Percentiles rank a stretch among this genome's conserved stretches.
Evolutionary conservation across 2,113 vertebrate genomes (phyloP).

Genomic region (Mandrillus leucophaeus): DNA sequence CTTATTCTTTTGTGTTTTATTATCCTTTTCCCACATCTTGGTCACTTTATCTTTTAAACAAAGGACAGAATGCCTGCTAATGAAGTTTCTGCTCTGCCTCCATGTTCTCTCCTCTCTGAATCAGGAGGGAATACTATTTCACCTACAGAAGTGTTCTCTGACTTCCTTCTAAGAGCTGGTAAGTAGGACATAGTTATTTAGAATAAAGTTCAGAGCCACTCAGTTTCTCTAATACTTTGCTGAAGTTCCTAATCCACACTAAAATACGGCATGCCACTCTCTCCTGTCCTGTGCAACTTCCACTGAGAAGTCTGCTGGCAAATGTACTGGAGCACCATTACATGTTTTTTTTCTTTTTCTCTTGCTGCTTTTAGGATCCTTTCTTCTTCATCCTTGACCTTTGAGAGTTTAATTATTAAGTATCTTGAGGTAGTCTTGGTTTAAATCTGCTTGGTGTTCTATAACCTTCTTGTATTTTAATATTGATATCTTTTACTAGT

Average conservation of each 20-base stretch:
- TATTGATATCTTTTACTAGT: no score
- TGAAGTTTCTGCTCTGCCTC: background rate
- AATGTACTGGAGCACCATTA: no score
- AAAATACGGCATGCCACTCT: background rate
- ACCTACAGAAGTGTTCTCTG: background rate
- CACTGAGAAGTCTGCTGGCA: no score
- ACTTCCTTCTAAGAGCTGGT: background rate
- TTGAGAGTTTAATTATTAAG: no score
- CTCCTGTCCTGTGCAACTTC: no score
- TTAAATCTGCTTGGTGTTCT: no score
- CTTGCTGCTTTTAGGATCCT: no score
- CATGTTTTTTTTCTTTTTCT: no score
- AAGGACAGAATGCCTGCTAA: background rate
- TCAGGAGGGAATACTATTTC: background rate
- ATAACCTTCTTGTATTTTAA: no score
- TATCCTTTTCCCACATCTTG: background rate
- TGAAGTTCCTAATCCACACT: background rate
- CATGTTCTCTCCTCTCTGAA: background rate
- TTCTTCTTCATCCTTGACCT: no score
- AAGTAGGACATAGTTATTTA: background rate
- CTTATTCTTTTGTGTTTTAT: slow-evolving; percentile 1
- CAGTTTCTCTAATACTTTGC: background rate
- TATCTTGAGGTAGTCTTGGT: no score
- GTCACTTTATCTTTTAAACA: background rate
- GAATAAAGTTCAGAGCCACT: background rate